Conservation (phyloP, 1,140 invertebrate genomes). For the Daktulosphaira vitifoliae region DNA sequence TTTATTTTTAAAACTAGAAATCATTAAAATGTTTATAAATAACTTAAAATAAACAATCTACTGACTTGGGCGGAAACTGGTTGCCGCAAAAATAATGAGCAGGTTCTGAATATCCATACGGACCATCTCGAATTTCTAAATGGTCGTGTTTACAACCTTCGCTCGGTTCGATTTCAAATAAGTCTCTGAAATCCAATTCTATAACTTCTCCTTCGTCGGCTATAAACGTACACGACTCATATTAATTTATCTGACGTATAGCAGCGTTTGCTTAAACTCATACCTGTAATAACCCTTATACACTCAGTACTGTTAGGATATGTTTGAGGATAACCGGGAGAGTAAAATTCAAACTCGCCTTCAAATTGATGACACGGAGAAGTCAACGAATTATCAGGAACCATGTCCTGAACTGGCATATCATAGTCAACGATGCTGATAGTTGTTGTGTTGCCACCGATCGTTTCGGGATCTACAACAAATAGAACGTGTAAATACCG, state of each 20-base stretch:
- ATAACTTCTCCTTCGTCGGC: conserved; percentile 64
- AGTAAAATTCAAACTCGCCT: conserved; percentile 57
- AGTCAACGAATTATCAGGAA: not conserved
- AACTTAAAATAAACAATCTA: too few relatives aligned
- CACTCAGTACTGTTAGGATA: conserved; percentile 66
- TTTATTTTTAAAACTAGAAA: too few relatives aligned
- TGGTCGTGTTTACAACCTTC: conserved; percentile 71
- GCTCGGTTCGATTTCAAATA: conserved; percentile 66
- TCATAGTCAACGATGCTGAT: conserved; percentile 14
- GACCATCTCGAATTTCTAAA: conserved; percentile 73
- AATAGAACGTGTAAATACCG: not conserved
- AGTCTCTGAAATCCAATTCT: conserved; percentile 70
- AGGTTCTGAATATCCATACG: conserved; percentile 68
- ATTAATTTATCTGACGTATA: not conserved
- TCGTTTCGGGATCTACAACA: conserved; percentile 11
- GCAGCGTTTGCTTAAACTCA: conserved; percentile 37
- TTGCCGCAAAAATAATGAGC: conserved; percentile 63
- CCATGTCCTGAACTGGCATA: conserved; percentile 18
- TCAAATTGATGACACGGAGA: conserved; percentile 3
- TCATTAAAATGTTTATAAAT: too few relatives aligned
- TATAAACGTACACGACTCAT: conserved; percentile 46
- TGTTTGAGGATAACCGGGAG: conserved; percentile 56
- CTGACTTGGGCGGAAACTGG: conserved; percentile 60
- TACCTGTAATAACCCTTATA: conserved; percentile 59
- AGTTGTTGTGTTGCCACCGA: not conserved